Percentiles rank a stretch among this genome's conserved stretches.
These are phyloP conservation scores for Apantesis nais DNA, from an alignment of 2,888 invertebrate genomes.

Conservation along the genomic window DNA sequence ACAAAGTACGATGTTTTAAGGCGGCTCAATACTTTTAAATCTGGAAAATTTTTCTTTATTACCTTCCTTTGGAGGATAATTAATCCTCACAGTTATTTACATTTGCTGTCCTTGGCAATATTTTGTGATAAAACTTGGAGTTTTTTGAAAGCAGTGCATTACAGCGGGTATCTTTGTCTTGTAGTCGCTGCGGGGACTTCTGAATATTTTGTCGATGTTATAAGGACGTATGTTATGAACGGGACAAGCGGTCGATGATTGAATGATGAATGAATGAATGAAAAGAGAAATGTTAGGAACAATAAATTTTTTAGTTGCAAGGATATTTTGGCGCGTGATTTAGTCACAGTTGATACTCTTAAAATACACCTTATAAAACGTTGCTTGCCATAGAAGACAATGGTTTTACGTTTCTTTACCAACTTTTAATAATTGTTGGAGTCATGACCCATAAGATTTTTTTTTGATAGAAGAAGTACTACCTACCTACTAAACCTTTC, in stretches of 20 bases:
- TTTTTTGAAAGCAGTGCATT: slow-evolving; percentile 89
- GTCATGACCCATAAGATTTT: neutral
- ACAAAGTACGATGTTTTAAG: slow-evolving; percentile 78
- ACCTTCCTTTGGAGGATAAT: slow-evolving; percentile 91
- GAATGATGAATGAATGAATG: slow-evolving; percentile 30
- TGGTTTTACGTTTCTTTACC: neutral
- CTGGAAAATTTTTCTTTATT: slow-evolving; percentile 90
- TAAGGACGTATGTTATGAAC: slow-evolving; percentile 59
- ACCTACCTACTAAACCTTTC: no score
- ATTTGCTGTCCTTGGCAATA: slow-evolving; percentile 90
- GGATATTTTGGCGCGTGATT: neutral
- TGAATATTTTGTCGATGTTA: slow-evolving; percentile 87
- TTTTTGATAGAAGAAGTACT: neutral
- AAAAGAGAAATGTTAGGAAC: neutral
- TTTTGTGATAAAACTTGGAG: slow-evolving; percentile 94
- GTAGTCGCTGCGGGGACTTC: slow-evolving; percentile 88
- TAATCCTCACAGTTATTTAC: slow-evolving; percentile 92
- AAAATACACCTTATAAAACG: neutral
- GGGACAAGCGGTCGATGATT: slow-evolving; percentile 54
- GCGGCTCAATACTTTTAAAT: slow-evolving; percentile 87
- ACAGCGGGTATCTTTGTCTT: slow-evolving; percentile 89
- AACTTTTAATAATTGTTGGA: neutral
- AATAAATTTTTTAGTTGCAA: neutral
- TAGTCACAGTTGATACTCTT: neutral
- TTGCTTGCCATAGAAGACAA: neutral